A percentile compares a stretch with the other conserved stretches of the same genome.
phyloP scores from a whole-genome alignment of 1,140 invertebrate species.

The Drosophila ironensis region DNA sequence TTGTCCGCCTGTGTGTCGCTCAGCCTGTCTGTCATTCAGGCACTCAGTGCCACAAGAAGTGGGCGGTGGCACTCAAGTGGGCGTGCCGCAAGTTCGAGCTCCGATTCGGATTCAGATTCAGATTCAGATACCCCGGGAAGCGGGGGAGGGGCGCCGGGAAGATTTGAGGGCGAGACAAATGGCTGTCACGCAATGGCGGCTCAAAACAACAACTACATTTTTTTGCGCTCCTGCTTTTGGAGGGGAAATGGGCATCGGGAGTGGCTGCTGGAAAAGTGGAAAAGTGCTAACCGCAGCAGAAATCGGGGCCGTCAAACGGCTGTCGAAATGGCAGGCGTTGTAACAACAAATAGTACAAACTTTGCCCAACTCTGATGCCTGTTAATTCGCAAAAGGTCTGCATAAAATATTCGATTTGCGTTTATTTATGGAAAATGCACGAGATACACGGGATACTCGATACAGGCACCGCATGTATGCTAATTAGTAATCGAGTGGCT shows the following conservation, averaged over 20 bases:
- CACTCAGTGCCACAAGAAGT: slow-evolving; percentile 31
- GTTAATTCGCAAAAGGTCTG: slow-evolving; percentile 14
- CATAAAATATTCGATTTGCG: slow-evolving; percentile 22
- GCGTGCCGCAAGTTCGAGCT: not conserved
- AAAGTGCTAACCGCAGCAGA: slow-evolving; percentile 54
- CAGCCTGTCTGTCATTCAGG: not conserved
- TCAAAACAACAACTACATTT: slow-evolving; percentile 40
- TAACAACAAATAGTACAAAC: slow-evolving; percentile 11
- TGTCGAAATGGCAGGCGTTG: slow-evolving; percentile 55
- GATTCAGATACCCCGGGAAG: not conserved
- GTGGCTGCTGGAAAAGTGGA: slow-evolving; percentile 3
- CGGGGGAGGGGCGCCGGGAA: too few relatives aligned
- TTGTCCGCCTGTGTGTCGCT: slow-evolving; percentile 14
- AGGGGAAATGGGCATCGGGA: not conserved
- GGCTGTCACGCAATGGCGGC: slow-evolving; percentile 54
- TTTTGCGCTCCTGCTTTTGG: not conserved
- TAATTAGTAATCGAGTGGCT: slow-evolving; percentile 43
- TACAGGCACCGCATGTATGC: too few relatives aligned
- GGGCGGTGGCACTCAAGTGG: not conserved
- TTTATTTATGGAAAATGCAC: slow-evolving; percentile 2
- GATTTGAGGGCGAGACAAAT: slow-evolving; percentile 33
- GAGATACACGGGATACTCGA: too few relatives aligned
- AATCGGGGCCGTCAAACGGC: slow-evolving; percentile 38
- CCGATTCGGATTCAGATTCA: not conserved
- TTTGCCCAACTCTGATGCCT: too few relatives aligned